Conservation (phyloP, 1,140 invertebrate genomes). For the Drosophila persimilis region DNA sequence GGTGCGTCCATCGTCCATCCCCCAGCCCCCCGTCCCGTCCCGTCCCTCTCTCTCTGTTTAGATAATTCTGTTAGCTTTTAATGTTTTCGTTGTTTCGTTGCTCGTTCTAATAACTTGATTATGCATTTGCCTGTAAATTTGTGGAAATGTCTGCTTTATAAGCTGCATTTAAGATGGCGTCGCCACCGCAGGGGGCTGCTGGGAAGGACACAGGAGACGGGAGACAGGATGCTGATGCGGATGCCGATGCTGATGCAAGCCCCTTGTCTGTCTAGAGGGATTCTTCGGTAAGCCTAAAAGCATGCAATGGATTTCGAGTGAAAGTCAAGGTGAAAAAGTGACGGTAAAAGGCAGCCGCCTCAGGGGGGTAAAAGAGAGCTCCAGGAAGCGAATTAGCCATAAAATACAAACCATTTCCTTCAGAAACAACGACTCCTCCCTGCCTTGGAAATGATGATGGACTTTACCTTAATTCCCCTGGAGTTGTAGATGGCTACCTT, state of each 20-base stretch:
- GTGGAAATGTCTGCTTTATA: slow-evolving; percentile 51
- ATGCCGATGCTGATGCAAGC: neutral
- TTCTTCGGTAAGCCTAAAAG: slow-evolving; percentile 43
- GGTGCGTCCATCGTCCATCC: slow-evolving; percentile 1
- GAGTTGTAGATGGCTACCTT: too few species aligned
- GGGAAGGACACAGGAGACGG: neutral
- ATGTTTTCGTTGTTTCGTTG: slow-evolving; percentile 41
- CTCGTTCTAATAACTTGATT: slow-evolving; percentile 73
- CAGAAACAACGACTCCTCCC: slow-evolving; percentile 14
- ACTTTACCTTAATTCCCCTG: too few species aligned
- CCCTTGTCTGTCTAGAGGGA: slow-evolving; percentile 28
- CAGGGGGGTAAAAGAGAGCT: too few species aligned
- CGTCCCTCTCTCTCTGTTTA: slow-evolving; percentile 37
- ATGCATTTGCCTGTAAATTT: slow-evolving; percentile 69
- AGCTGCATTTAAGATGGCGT: slow-evolving; percentile 63
- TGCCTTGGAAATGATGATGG: too few species aligned
- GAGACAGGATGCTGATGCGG: too few species aligned
- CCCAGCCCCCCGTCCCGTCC: slow-evolving; percentile 45
- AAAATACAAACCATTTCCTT: slow-evolving; percentile 16
- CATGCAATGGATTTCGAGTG: slow-evolving; percentile 20
- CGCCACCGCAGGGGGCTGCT: slow-evolving; percentile 19
- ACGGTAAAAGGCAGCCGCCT: too few species aligned
- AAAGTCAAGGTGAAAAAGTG: slow-evolving; percentile 22
- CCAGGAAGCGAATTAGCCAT: too few species aligned
- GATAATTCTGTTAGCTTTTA: slow-evolving; percentile 72